Evolutionary conservation across 64 coral and sea anemone genomes (phyloP), one percentile per base, ranked within the genome.

Genomic region (Astreopora myriophthalma): DNA sequence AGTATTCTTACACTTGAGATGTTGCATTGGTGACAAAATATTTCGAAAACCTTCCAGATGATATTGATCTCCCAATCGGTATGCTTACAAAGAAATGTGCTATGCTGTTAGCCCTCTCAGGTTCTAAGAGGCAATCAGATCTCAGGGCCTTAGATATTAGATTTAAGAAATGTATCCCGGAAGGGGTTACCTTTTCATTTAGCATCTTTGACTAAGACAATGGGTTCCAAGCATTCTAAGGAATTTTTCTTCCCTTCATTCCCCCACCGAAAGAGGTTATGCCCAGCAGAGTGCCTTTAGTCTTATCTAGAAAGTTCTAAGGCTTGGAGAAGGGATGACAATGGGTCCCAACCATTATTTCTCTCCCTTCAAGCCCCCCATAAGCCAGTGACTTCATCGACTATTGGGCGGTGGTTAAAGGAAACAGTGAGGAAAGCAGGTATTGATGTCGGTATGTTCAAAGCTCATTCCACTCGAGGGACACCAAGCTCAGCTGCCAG

Each of bases 351-450:
- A 70, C 65, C 34, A 24, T 49, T 86, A 70, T 86, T 86, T 48
- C 84, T 86, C 19, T 86, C 84, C 8, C 23, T 71, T 42, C 39
- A 70, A 27, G 48, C 14, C 8, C 66, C 65, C 65, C 48, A 70
- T 86, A 86, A 86, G 31, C 84, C 64, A 11, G 66, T 86, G 28
- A 48, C 84, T 9, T 71, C 84, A 27, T 44, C 62, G 25, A 86
- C 84, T 86, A 70, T 86, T 70, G 66, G 23, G 35, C 48, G 65
- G 14, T 71, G 51, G 17, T 57, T 57, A 57, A 57, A 57, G 51
- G 51, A 57, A 6, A 57, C 14, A 57, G 14, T 5, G 9, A 57
- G 51, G 51, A 12, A 57, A 17, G 51, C 51, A 3, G 51, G 10
- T 57, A 57, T 57, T 57, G 51, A 57, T 19, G 51, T 57, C 17